phyloP scores from a whole-genome alignment of 2,113 vertebrate genomes.

The Mastomys coucha region DNA sequence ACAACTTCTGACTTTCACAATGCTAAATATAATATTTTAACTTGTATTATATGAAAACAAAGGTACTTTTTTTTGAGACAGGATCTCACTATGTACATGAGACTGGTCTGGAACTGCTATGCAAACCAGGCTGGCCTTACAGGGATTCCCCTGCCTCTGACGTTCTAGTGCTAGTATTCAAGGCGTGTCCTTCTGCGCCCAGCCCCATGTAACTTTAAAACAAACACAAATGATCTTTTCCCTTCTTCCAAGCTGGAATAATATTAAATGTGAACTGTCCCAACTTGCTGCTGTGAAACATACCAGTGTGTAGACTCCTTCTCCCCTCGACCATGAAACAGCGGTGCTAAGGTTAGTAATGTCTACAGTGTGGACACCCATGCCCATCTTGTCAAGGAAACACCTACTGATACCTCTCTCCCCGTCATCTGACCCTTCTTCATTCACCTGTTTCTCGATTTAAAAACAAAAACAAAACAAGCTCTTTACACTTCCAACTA shows the following conservation, averaged over 20 bases:
- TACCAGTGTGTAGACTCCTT: not conserved
- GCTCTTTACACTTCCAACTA: not conserved
- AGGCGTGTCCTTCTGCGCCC: not conserved
- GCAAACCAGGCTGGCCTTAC: not conserved
- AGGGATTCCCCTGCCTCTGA: not conserved
- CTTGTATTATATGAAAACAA: conserved; percentile 34
- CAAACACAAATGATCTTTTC: not conserved
- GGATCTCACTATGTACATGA: not conserved
- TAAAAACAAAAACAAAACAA: not conserved
- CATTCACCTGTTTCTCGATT: conserved; percentile 4
- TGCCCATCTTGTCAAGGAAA: not conserved
- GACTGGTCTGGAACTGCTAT: not conserved
- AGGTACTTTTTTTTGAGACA: not conserved
- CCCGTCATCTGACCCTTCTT: not conserved
- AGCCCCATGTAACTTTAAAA: not conserved
- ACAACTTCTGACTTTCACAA: conserved; percentile 13
- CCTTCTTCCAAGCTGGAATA: conserved; percentile 11
- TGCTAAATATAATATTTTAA: conserved; percentile 22
- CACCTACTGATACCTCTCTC: not conserved
- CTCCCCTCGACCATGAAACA: not conserved
- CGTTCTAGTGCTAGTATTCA: not conserved
- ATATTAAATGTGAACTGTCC: not conserved
- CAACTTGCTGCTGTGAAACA: not conserved
- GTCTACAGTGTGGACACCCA: not conserved
- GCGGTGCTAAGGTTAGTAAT: not conserved